Evolutionary conservation across 2,797 vertebrate species (phyloP).

Genomic region (Sparus aurata): DNA sequence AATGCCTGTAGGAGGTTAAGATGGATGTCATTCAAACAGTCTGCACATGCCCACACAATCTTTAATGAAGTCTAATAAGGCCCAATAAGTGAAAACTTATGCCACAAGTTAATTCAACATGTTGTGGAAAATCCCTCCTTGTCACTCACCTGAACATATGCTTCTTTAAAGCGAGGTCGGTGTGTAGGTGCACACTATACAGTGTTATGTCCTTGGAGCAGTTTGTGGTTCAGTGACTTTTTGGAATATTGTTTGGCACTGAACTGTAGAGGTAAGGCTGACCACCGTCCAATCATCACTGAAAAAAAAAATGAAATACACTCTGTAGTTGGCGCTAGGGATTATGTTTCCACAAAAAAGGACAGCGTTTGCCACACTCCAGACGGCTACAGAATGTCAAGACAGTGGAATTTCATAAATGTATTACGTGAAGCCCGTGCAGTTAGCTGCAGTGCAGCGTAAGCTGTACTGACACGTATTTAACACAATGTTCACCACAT

Average conservation of each 20-base stretch:
- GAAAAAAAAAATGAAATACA: slow-evolving; percentile 51
- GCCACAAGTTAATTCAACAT: slow-evolving; percentile 8
- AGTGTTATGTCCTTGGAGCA: slow-evolving; percentile 26
- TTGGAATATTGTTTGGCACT: slow-evolving; percentile 48
- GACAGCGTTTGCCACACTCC: slow-evolving; percentile 53
- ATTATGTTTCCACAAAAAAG: slow-evolving; percentile 69
- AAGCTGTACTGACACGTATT: slow-evolving; percentile 26
- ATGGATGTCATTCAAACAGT: slow-evolving; percentile 8
- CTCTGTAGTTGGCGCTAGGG: slow-evolving; percentile 52
- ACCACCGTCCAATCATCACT: slow-evolving; percentile 52
- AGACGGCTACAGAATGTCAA: slow-evolving; percentile 59
- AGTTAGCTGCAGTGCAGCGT: slow-evolving; percentile 45
- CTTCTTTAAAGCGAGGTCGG: slow-evolving; percentile 43
- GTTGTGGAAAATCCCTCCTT: slow-evolving; percentile 2
- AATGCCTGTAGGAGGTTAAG: not conserved
- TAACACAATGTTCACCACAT: slow-evolving; percentile 12
- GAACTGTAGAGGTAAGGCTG: slow-evolving; percentile 50
- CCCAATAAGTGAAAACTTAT: slow-evolving; percentile 1
- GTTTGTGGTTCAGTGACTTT: slow-evolving; percentile 60
- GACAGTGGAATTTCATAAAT: slow-evolving; percentile 70
- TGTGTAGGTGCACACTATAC: slow-evolving; percentile 30
- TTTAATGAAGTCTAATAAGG: not conserved
- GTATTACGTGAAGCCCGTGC: slow-evolving; percentile 47
- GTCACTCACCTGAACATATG: slow-evolving; percentile 32
- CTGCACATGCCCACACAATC: not conserved